Base-by-base conservation (phyloP, 37 sponge, comb jelly and placozoan species). In the Spongilla lacustris region DNA sequence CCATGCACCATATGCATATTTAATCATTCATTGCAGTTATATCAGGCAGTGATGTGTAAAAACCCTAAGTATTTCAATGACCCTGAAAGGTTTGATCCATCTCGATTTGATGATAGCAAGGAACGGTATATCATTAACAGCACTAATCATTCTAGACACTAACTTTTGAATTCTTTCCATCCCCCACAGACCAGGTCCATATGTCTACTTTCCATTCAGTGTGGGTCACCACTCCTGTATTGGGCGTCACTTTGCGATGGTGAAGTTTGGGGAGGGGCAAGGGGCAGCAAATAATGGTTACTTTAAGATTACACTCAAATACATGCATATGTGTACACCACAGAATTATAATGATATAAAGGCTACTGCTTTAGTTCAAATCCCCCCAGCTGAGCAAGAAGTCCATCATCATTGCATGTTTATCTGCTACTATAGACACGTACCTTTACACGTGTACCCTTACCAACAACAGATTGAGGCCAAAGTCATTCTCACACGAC, bases 171-270 rank as follows among this genome's bases (percentile, higher is more conserved):
- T 8, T 8, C 46, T 46, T 0, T 58, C 58, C 58, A 58, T n/a
- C n/a, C n/a, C 34, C n/a, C n/a, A n/a, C n/a, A 76, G 77, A 76
- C 77, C 77, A 0, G 36, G 34, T 33, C 36, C 77, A 32, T 76
- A 36, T 76, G 77, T 76, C 10, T 76, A 37, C 77, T 34, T 76
- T 14, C 77, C 77, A 76, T 76, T 76, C 36, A 49, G 77, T 14
- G 46, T 36, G 17, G 77, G 77, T 34, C 77, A 76, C 25, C 77
- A 49, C 11, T 76, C 77, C 4, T 76, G 77, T 76, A 76, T 76
- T 27, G 77, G 77, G 6, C 32, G 36, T 38, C 77, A 76, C 77
- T 76, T 76, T 76, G 77, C 77, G 14, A 76, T 76, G 34, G 77
- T 76, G 30, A 76, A n/a, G n/a, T n/a, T n/a, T n/a, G n/a, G n/a